These are phyloP conservation scores for Clarias pachynema DNA, from an alignment of 2,797 vertebrate genomes.

Conservation along the genomic window DNA sequence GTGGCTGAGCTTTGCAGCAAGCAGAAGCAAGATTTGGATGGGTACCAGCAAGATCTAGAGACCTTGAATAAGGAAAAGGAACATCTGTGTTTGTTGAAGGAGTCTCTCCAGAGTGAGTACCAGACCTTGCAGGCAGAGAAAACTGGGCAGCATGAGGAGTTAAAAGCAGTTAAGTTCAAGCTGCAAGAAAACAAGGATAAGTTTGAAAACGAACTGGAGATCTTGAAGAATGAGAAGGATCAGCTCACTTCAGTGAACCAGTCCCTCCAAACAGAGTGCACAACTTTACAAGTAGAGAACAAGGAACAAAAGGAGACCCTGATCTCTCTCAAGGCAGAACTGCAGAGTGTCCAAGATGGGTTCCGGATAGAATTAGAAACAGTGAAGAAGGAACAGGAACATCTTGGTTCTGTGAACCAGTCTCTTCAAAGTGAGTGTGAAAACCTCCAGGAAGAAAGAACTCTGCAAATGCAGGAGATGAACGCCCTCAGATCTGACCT, in stretches of 20 bases:
- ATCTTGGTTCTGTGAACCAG: background rate
- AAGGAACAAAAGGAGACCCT: background rate
- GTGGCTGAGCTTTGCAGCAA: slow-evolving; percentile 36
- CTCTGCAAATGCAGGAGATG: too few species aligned
- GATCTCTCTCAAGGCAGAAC: background rate
- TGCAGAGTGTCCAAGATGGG: background rate
- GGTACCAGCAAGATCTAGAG: slow-evolving; percentile 24
- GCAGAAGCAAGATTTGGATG: slow-evolving; percentile 18
- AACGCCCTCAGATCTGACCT: background rate
- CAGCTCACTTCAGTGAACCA: background rate
- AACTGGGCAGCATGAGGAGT: slow-evolving; percentile 49
- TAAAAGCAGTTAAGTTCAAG: background rate
- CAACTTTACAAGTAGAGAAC: slow-evolving; percentile 1
- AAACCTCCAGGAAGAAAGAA: background rate
- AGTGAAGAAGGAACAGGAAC: background rate
- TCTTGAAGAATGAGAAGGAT: slow-evolving; percentile 6
- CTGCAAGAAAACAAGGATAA: background rate
- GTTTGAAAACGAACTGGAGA: background rate
- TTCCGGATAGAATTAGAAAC: background rate
- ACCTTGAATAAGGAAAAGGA: slow-evolving; percentile 20
- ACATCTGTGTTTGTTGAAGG: background rate
- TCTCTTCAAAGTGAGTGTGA: slow-evolving; percentile 16
- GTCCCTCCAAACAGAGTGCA: slow-evolving; percentile 5
- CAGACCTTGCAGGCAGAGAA: slow-evolving; percentile 46
- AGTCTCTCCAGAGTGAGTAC: slow-evolving; percentile 20